These are phyloP conservation scores for Gallinago nigripennis DNA, from an alignment of 2,797 vertebrate genomes.

Conservation along the genomic window DNA sequence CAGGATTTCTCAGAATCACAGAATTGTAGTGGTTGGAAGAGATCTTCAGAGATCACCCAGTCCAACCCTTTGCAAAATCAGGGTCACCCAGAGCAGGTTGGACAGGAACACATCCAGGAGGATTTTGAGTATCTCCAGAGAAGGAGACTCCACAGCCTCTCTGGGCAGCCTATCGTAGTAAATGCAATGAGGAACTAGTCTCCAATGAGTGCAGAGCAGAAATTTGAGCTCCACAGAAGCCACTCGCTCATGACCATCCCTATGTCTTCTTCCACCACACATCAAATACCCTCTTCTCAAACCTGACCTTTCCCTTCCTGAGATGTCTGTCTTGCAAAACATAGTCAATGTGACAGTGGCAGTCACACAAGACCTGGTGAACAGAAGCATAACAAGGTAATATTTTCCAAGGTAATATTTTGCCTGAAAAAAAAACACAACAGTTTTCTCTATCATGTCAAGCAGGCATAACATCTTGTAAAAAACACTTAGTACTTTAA, in stretches of 20 bases:
- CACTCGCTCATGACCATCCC: not conserved
- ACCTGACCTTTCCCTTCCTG: not conserved
- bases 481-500: not conserved
- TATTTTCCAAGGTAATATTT: not conserved
- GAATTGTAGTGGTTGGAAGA: too few species aligned
- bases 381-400: not conserved
- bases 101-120: too few species aligned
- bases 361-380: not conserved
- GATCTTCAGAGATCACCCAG: too few species aligned
- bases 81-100: too few species aligned
- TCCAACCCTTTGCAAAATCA: too few species aligned
- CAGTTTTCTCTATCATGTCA: not conserved
- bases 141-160: too few species aligned
- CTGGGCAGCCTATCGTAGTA: not conserved
- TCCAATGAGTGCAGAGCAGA: not conserved
- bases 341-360: fast-evolving
- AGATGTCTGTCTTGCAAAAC: not conserved
- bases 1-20: not conserved
- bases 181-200: not conserved
- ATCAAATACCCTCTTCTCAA: not conserved
- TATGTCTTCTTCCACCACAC: fast-evolving
- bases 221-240: not conserved
- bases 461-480: not conserved
- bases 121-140: too few species aligned
- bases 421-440: not conserved